A percentile compares a stretch with the other conserved stretches of the same genome.
These are phyloP conservation scores for Clarias magur DNA, from an alignment of 2,113 vertebrate genomes.

Conservation along the genomic window DNA sequence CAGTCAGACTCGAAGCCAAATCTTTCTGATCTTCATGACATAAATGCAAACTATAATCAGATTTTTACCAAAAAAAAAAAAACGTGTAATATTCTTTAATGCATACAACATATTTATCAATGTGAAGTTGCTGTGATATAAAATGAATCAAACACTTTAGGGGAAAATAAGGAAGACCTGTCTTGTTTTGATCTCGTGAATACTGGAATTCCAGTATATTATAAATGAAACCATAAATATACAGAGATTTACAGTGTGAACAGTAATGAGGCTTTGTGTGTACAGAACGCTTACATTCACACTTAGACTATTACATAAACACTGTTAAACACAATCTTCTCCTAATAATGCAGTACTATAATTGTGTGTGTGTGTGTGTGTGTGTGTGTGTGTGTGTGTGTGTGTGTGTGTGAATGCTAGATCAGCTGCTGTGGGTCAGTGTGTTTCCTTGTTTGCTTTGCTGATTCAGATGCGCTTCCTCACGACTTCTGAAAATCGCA, in stretches of 20 bases:
- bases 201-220: not conserved
- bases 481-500: not conserved
- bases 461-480: not conserved
- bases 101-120: not conserved
- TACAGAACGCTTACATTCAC: not conserved
- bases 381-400: not conserved
- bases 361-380: not conserved
- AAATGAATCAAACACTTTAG: not conserved
- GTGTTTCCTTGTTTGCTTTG: not conserved
- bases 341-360: not conserved
- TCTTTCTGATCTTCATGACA: not conserved
- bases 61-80: no score
- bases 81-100: not conserved
- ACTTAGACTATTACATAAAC: not conserved
- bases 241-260: not conserved
- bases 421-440: not conserved
- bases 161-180: not conserved
- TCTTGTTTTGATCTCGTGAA: not conserved
- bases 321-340: not conserved
- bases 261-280: no score
- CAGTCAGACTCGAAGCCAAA: not conserved
- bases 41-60: not conserved
- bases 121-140: not conserved
- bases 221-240: no score
- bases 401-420: not conserved